A percentile compares a stretch with the other conserved stretches of the same genome.
phyloP scores from a whole-genome alignment of 2,888 invertebrate genomes.

The Eupithecia insigniata region DNA sequence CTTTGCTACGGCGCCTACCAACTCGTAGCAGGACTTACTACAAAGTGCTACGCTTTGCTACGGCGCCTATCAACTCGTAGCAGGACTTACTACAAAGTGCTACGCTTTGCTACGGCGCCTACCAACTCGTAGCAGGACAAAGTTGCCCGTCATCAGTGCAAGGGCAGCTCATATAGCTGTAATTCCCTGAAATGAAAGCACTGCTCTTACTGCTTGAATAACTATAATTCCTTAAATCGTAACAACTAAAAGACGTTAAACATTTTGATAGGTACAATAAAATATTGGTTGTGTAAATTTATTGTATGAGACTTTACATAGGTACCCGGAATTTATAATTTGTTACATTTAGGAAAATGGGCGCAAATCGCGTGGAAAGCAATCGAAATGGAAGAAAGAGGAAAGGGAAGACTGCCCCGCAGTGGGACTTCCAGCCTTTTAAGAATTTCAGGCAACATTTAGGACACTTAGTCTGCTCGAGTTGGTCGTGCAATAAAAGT shows the following conservation, averaged over 20 bases:
- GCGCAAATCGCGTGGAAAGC: neutral
- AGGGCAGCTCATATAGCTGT: conserved; percentile 53
- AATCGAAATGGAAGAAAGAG: neutral
- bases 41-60: conserved; percentile 43
- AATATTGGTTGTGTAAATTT: neutral
- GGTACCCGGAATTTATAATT: too few species aligned
- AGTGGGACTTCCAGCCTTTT: neutral
- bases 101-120: conserved; percentile 44
- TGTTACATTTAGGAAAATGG: neutral
- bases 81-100: conserved; percentile 45
- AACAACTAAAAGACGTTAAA: neutral
- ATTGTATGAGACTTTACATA: neutral
- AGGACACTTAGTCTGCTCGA: neutral
- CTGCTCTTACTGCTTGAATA: conserved; percentile 11
- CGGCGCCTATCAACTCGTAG: conserved; percentile 48
- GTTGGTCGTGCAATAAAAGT: neutral
- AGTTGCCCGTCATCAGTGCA: conserved; percentile 44
- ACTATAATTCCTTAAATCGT: neutral
- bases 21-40: conserved; percentile 33
- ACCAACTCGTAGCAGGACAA: conserved; percentile 46
- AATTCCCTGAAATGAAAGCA: conserved; percentile 43
- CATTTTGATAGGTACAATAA: neutral
- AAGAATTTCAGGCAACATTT: neutral
- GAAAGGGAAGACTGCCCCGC: neutral
- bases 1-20: conserved; percentile 47